These are phyloP conservation scores for Candoia aspera DNA, from an alignment of 2,113 vertebrate genomes.

Conservation along the genomic window DNA sequence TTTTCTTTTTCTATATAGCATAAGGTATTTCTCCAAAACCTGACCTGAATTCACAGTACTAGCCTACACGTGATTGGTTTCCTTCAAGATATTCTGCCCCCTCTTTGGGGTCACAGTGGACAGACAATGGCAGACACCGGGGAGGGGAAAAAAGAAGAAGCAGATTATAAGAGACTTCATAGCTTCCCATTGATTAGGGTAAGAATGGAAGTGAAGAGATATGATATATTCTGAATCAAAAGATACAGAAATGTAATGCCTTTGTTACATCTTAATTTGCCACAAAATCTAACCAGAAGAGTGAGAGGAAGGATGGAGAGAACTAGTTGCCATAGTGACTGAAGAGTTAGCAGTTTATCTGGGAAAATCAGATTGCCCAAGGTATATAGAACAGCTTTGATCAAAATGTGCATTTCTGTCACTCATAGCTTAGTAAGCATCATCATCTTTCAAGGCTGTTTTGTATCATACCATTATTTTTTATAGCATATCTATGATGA, in stretches of 20 bases:
- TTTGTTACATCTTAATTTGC: neutral
- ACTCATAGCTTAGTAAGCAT: neutral
- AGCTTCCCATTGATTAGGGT: conserved; percentile 96
- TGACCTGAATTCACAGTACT: conserved; percentile 26
- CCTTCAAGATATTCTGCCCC: neutral
- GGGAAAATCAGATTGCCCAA: neutral
- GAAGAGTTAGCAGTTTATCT: neutral
- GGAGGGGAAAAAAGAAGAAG: conserved; percentile 92
- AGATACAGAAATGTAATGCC: neutral
- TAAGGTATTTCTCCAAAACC: conserved; percentile 44
- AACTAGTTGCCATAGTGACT: neutral
- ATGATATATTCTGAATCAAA: neutral
- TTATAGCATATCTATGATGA: neutral
- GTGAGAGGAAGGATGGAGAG: neutral
- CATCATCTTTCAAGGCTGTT: neutral
- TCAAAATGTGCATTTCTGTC: neutral
- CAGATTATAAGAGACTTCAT: conserved; percentile 92
- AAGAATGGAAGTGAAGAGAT: conserved; percentile 47
- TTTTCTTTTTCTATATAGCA: conserved; percentile 39
- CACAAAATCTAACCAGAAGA: neutral
- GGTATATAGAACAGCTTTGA: neutral
- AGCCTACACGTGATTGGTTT: conserved; percentile 32
- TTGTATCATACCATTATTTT: neutral
- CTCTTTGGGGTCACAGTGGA: conserved; percentile 55
- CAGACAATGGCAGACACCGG: conserved; percentile 85